Percentiles rank a stretch among this genome's conserved stretches.
Evolutionary conservation across 2,113 vertebrate species (phyloP).

Genomic region (Carassius gibelio): DNA sequence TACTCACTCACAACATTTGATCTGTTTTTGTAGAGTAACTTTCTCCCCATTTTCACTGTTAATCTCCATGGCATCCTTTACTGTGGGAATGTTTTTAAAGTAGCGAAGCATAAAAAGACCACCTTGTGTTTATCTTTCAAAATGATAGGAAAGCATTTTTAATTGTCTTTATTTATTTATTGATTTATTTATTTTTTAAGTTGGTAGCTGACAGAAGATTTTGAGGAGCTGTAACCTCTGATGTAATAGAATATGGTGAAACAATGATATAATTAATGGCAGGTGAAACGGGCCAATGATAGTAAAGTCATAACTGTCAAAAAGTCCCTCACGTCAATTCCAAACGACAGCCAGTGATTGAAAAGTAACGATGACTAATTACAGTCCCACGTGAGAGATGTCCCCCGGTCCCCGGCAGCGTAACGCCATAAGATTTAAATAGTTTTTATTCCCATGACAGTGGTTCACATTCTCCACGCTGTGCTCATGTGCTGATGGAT

Average conservation of each 20-base stretch:
- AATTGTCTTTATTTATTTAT: not conserved
- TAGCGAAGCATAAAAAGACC: not conserved
- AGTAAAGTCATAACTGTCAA: not conserved
- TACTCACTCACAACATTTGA: not conserved
- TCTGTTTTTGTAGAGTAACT: not conserved
- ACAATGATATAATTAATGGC: not conserved
- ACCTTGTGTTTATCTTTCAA: not conserved
- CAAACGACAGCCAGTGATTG: not conserved
- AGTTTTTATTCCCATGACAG: slow-evolving; percentile 44
- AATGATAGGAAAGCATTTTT: not conserved
- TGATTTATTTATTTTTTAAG: not conserved
- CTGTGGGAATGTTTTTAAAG: not conserved
- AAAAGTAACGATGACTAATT: slow-evolving; percentile 45
- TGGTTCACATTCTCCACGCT: slow-evolving; percentile 39
- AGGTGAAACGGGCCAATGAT: not conserved
- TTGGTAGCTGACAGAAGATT: not conserved
- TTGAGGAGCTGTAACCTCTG: not conserved
- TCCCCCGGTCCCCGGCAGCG: slow-evolving; percentile 11
- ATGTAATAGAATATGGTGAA: not conserved
- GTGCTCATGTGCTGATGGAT: slow-evolving; percentile 39
- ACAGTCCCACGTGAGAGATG: slow-evolving; percentile 34
- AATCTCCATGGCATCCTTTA: not conserved
- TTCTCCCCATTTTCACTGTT: not conserved
- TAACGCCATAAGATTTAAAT: slow-evolving; percentile 42
- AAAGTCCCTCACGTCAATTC: not conserved